Percentiles rank a stretch among this genome's conserved stretches.
These are phyloP conservation scores for Tyria jacobaeae DNA, from an alignment of 2,888 invertebrate genomes.

Conservation along the genomic window DNA sequence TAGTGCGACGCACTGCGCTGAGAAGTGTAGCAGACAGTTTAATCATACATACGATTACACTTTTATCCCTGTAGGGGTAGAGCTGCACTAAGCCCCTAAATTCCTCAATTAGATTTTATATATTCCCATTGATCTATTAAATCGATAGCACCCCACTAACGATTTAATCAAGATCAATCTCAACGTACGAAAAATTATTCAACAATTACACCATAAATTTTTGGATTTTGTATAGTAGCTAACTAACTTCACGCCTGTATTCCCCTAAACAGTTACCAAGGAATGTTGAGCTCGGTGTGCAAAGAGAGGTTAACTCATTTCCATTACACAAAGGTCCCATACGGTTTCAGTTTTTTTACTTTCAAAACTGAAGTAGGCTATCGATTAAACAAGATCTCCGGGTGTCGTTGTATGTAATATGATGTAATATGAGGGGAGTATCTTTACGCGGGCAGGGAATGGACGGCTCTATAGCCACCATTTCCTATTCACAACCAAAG, in stretches of 20 bases:
- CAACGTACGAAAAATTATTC: not conserved
- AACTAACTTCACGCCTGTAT: not conserved
- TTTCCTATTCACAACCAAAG: slow-evolving; percentile 61
- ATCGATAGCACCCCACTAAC: too few relatives aligned
- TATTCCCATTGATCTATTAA: too few relatives aligned
- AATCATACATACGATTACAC: too few relatives aligned
- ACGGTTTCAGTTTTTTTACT: slow-evolving; percentile 20
- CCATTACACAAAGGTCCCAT: not conserved
- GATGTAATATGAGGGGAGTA: slow-evolving; percentile 49
- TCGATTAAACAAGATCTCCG: slow-evolving; percentile 59
- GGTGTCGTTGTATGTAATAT: slow-evolving; percentile 63
- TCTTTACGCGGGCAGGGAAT: slow-evolving; percentile 46
- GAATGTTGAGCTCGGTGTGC: not conserved
- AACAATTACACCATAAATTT: not conserved
- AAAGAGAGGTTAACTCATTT: not conserved
- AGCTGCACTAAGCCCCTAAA: too few relatives aligned
- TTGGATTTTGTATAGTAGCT: too few relatives aligned
- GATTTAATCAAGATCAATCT: too few relatives aligned
- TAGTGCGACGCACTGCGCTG: too few relatives aligned
- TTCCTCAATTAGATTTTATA: too few relatives aligned
- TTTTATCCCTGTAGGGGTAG: too few relatives aligned
- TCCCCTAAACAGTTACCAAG: not conserved
- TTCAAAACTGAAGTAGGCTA: slow-evolving; percentile 50
- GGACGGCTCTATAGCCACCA: slow-evolving; percentile 46
- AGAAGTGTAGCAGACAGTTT: too few relatives aligned